phyloP scores from a whole-genome alignment of 1,140 invertebrate genomes.

The Maconellicoccus hirsutus region DNA sequence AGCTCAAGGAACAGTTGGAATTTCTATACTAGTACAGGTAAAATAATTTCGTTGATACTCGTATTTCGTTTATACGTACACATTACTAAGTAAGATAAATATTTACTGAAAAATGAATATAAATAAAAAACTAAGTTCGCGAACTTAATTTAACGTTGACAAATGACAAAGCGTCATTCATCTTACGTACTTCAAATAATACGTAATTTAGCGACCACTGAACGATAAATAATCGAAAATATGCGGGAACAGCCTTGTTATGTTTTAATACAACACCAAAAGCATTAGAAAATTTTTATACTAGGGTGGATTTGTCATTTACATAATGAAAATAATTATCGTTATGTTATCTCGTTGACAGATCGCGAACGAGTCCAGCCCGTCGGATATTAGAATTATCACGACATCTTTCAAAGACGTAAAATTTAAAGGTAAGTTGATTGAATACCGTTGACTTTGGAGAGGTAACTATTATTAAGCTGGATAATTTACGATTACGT shows the following conservation, averaged over 20 bases:
- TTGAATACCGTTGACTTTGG: not conserved
- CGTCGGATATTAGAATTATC: constrained; percentile 18
- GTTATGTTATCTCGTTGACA: constrained; percentile 11
- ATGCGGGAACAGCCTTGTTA: not conserved
- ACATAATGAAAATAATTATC: constrained; percentile 17
- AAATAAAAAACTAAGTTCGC: no score
- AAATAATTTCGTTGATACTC: no score
- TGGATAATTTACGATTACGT: no score
- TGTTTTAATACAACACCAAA: not conserved
- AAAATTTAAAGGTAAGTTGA: constrained; percentile 19
- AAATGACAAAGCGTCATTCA: no score
- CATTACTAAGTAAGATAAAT: no score
- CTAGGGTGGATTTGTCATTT: constrained; percentile 10
- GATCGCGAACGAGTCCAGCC: constrained; percentile 6
- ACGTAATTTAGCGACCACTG: not conserved
- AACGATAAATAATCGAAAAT: constrained; percentile 5
- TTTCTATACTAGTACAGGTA: constrained; percentile 89
- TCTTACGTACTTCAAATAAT: no score
- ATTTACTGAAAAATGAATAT: no score
- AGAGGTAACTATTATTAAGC: no score
- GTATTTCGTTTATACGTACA: no score
- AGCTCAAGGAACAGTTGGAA: constrained; percentile 81
- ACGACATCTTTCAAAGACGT: constrained; percentile 14
- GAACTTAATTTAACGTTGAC: no score
- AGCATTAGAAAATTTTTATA: not conserved